These are phyloP conservation scores for Stegastes partitus DNA, from an alignment of 2,113 vertebrate genomes.

Conservation along the genomic window DNA sequence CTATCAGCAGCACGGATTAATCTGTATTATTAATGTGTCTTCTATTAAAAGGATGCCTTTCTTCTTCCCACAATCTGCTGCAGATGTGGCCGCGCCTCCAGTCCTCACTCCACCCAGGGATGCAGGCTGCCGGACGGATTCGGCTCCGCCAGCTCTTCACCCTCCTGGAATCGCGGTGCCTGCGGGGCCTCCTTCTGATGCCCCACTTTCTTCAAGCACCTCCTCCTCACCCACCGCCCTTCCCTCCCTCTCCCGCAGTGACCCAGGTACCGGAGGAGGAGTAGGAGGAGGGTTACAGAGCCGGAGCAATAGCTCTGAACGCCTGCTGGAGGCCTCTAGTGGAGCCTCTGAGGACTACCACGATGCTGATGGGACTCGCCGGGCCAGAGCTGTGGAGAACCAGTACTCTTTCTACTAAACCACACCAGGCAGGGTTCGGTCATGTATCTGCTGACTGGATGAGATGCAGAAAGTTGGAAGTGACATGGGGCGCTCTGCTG, in stretches of 20 bases:
- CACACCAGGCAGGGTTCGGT: conserved; percentile 14
- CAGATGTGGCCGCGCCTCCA: conserved; percentile 81
- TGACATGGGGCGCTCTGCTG: conserved; percentile 16
- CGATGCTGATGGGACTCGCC: conserved; percentile 88
- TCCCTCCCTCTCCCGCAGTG: conserved; percentile 78
- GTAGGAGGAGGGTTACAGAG: conserved; percentile 83
- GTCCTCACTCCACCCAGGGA: conserved; percentile 80
- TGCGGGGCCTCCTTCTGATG: conserved; percentile 67
- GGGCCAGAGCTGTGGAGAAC: conserved; percentile 94
- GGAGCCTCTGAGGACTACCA: conserved; percentile 88
- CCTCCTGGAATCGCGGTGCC: conserved; percentile 78
- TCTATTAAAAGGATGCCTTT: conserved; percentile 25
- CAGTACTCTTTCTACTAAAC: conserved; percentile 98
- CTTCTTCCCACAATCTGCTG: conserved; percentile 34
- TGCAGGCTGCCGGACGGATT: conserved; percentile 85
- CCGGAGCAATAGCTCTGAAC: conserved; percentile 92
- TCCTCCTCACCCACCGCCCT: conserved; percentile 83
- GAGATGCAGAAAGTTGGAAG: conserved; percentile 30
- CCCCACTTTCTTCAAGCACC: conserved; percentile 79
- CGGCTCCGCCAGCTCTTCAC: conserved; percentile 84
- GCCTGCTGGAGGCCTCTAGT: conserved; percentile 87
- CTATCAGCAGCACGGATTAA: conserved; percentile 25
- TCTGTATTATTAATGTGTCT: conserved; percentile 17
- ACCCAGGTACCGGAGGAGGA: conserved; percentile 77
- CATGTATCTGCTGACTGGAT: conserved; percentile 1